phyloP scores from a whole-genome alignment of 2,797 vertebrate genomes.

The Tadarida brasiliensis region DNA sequence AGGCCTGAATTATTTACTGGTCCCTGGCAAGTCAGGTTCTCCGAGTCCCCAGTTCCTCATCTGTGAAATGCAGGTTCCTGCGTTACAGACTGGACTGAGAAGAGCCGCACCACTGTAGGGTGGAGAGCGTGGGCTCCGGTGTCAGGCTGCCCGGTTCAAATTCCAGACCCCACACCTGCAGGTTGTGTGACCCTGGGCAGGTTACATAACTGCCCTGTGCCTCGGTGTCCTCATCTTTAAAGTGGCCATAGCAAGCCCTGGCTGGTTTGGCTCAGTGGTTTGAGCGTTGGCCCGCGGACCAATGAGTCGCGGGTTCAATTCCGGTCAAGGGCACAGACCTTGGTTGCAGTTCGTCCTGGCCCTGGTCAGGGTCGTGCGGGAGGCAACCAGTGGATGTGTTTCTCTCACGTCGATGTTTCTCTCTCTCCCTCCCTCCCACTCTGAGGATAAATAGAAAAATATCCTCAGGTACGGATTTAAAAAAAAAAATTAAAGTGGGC shows the following conservation, averaged over 20 bases:
- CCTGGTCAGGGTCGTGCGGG: too few relatives aligned
- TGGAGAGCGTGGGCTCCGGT: too few relatives aligned
- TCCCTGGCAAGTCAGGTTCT: neutral
- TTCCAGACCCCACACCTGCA: neutral
- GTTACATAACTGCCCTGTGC: neutral
- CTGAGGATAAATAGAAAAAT: too few relatives aligned
- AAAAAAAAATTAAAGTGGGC: neutral
- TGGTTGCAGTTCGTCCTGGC: too few relatives aligned
- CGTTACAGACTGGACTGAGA: neutral
- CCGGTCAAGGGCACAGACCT: too few relatives aligned
- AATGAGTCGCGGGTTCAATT: too few relatives aligned
- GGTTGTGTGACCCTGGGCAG: neutral
- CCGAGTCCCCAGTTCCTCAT: neutral
- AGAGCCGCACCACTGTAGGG: fast-evolving
- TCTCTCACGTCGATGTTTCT: too few relatives aligned
- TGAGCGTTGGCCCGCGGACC: too few relatives aligned
- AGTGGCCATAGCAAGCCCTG: neutral
- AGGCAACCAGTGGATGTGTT: too few relatives aligned
- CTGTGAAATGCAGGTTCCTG: neutral
- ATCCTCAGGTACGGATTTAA: too few relatives aligned
- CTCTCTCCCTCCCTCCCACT: too few relatives aligned
- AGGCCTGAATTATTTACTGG: neutral
- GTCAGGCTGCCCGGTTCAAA: neutral
- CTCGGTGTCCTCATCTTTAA: neutral
- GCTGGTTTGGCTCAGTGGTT: too few relatives aligned